phyloP scores from a whole-genome alignment of 2,888 invertebrate genomes.

The Cephus pygmeus region DNA sequence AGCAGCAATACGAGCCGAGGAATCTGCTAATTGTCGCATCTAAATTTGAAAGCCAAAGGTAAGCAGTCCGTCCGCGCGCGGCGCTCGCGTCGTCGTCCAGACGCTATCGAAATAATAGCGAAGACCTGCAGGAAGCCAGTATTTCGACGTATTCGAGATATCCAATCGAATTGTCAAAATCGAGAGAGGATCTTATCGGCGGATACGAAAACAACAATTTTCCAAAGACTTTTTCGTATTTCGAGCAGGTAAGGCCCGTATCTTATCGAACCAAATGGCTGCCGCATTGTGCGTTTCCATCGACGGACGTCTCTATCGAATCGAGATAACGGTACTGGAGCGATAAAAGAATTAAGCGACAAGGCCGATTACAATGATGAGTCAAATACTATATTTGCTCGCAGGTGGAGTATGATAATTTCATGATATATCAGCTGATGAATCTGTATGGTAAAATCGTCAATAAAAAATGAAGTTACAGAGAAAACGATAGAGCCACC shows the following conservation, averaged over 20 bases:
- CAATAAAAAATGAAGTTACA: not conserved
- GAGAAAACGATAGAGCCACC: not conserved
- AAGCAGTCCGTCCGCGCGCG: not conserved
- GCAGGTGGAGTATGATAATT: not conserved
- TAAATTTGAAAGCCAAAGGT: conserved; percentile 23
- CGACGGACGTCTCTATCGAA: not conserved
- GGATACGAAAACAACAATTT: not conserved
- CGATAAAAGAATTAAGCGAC: not conserved
- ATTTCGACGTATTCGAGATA: not conserved
- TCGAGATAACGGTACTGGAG: not conserved
- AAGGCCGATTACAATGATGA: not conserved
- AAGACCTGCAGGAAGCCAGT: not conserved
- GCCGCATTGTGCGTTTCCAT: not conserved
- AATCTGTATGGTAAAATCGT: not conserved
- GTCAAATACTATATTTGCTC: not conserved
- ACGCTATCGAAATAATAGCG: not conserved
- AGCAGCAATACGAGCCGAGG: conserved; percentile 30
- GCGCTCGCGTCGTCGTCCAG: not conserved
- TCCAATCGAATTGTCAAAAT: not conserved
- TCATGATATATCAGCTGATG: not conserved
- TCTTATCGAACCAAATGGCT: not conserved
- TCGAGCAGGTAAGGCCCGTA: not conserved
- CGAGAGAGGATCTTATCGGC: not conserved
- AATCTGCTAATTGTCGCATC: conserved; percentile 40
- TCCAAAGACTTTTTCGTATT: not conserved